Evolutionary conservation across 2,113 vertebrate species (phyloP), one percentile per base, ranked within the genome.

Genomic region (pig (Sus scrofa)): DNA sequence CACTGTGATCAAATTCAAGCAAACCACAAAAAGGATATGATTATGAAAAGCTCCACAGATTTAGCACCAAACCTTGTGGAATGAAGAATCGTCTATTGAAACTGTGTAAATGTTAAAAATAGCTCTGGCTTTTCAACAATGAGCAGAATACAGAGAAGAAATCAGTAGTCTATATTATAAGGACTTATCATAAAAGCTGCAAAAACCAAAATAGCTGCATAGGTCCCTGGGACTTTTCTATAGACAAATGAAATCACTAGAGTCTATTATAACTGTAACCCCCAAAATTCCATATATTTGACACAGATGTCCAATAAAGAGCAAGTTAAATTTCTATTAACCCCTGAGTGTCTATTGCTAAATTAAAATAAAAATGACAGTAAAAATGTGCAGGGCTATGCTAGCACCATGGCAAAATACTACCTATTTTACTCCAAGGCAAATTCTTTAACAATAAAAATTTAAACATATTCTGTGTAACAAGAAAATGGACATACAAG

Each of bases 21-120:
- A 98, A 98, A 97, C 96, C 98, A 97, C 97, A 97, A 97, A 95
- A 98, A 98, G 94, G 91, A 96, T 96, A 96, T 95, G 98, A 98
- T 99, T 98, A 98, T 97, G 97, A 98, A 98, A 98, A 97, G 84
- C 98, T 98, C 96, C 94, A 98, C 98, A 97, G 98, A 98, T 98
- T 98, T 98, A 98, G 98, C 98, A 98, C 89, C 92, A 96, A 98
- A 98, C 98, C 96, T 97, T 97, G 96, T 95, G 97, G 97, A 98
- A 98, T 3, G 97, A 98, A 98, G 98, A 99, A 98, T 98, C 98
- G 71, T 98, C 97, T 98, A 98, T 96, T 94, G 98, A 98, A 98
- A 98, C 96, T 98, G 98, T 98, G 96, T 97, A 97, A 98, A 98
- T 95, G 98, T 98, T 98, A 99, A 99, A 99, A 99, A 99, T 98